Evolutionary conservation across 2,888 invertebrate species (phyloP).

Genomic region (Eupithecia pulchellata): DNA sequence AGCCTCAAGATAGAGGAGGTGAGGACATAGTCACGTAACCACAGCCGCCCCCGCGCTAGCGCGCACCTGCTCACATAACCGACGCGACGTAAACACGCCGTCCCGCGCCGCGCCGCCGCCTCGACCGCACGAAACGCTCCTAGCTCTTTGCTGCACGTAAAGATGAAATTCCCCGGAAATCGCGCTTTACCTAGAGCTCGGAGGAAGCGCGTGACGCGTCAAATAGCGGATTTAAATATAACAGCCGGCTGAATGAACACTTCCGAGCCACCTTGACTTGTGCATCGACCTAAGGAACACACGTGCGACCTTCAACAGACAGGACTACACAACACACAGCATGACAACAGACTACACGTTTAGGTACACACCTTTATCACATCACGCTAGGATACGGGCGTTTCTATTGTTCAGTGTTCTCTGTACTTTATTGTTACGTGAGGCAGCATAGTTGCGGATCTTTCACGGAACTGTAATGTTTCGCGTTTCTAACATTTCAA

Average conservation of each 20-base stretch:
- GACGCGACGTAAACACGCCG: slow-evolving; percentile 75
- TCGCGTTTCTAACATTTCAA: slow-evolving; percentile 31
- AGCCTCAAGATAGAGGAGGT: slow-evolving; percentile 91
- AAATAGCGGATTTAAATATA: slow-evolving; percentile 77
- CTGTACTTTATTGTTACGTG: slow-evolving; percentile 50
- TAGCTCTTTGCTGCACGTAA: neutral
- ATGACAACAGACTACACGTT: slow-evolving; percentile 50
- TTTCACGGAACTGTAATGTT: slow-evolving; percentile 26
- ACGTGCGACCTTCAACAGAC: slow-evolving; percentile 79
- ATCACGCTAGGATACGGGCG: slow-evolving; percentile 43
- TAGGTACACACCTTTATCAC: slow-evolving; percentile 65
- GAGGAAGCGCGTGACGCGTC: slow-evolving; percentile 72
- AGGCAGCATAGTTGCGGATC: slow-evolving; percentile 31
- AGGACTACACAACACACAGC: slow-evolving; percentile 49
- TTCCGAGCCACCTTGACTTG: slow-evolving; percentile 80
- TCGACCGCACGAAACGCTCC: slow-evolving; percentile 28
- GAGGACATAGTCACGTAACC: slow-evolving; percentile 75
- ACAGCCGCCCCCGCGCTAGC: slow-evolving; percentile 69
- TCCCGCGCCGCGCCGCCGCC: slow-evolving; percentile 20
- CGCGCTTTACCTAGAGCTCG: slow-evolving; percentile 39
- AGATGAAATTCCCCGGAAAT: slow-evolving; percentile 59
- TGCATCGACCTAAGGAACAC: slow-evolving; percentile 79
- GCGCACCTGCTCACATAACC: slow-evolving; percentile 79
- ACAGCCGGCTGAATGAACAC: slow-evolving; percentile 80
- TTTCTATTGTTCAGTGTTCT: slow-evolving; percentile 47